Base-by-base conservation (phyloP, 2,797 vertebrate species). In the Rachycentron canadum region DNA sequence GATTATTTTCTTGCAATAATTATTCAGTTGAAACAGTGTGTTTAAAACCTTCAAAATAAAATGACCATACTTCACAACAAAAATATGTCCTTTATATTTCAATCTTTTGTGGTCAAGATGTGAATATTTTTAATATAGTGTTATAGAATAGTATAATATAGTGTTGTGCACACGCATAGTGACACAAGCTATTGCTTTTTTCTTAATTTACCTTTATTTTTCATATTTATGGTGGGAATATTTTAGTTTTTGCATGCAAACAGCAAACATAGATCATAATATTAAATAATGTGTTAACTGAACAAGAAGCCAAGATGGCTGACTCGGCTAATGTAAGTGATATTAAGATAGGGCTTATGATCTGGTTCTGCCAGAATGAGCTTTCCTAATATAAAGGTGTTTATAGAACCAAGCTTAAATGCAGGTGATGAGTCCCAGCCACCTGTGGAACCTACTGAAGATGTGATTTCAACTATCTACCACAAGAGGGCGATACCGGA, bases 401-500 rank as follows among this genome's bases (percentile, higher is more conserved):
- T 32, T 32, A 32, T 32, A 11, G 34, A 25, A 67, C 62, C 3
- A 1, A 3, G 11, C 17, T 32, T 2, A 43, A 52, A 16, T 26
- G 4, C 38, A 43, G 11, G 25, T 16, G 30, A 45, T 1, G 14
- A 17, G 21, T 17, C 5, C 2, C 1, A 5, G 19, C 72, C 66
- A 88, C 89, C 79, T 90, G 85, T 87, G 3, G 79, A 69, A 30
- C n/a, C 0, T 5, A 23, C 13, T 1, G 1, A 12, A 59, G 28
- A 4, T 88, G 92, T 90, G 73, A 86, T 86, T 80, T 66, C 73
- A 66, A 19, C 3, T 14, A 0, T 45, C 0, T 45, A 14, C 86
- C 93, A 86, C 91, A 85, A 91, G 93, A 88, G 90, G 91, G 87
- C 49, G 56, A 57, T 56, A 63, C 52, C 43, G 19, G 65, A 64